Evolutionary conservation across 2,888 invertebrate species (phyloP).

Genomic region (Andrena haemorrhoa): DNA sequence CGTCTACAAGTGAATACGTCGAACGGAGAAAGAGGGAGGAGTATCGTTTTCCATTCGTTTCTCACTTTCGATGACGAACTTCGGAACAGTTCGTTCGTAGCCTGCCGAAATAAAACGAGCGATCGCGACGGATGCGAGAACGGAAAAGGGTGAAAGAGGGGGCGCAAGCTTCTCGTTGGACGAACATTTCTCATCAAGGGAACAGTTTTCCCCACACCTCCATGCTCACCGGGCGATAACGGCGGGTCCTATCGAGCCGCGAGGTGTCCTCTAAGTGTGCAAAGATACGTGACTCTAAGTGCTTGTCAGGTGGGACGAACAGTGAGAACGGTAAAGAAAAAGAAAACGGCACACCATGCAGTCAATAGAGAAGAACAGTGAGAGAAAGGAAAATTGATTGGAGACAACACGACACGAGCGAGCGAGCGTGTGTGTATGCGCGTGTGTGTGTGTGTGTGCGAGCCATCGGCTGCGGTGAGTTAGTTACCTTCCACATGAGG

Average conservation of each 20-base stretch:
- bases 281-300: constrained; percentile 61
- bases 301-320: constrained; percentile 50
- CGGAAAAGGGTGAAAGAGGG: background rate
- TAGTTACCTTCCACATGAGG: constrained; percentile 88
- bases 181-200: constrained; percentile 17
- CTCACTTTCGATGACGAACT: background rate
- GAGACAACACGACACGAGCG: constrained; percentile 53
- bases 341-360: constrained; percentile 71
- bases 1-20: background rate
- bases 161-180: constrained; percentile 27
- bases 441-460: constrained; percentile 47
- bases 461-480: constrained; percentile 72
- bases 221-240: constrained; percentile 52
- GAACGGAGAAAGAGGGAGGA: background rate
- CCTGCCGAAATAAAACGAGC: constrained; percentile 7
- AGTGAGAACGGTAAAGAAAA: constrained; percentile 18
- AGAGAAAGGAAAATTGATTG: constrained; percentile 50
- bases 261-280: constrained; percentile 59
- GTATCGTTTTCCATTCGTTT: background rate
- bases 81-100: background rate
- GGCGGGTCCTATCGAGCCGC: constrained; percentile 23
- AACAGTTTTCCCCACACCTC: constrained; percentile 61
- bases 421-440: constrained; percentile 30
- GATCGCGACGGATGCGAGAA: constrained; percentile 17
- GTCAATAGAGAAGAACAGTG: constrained; percentile 41